Conservation (phyloP, 2,113 vertebrate genomes). For the Merops nubicus region DNA sequence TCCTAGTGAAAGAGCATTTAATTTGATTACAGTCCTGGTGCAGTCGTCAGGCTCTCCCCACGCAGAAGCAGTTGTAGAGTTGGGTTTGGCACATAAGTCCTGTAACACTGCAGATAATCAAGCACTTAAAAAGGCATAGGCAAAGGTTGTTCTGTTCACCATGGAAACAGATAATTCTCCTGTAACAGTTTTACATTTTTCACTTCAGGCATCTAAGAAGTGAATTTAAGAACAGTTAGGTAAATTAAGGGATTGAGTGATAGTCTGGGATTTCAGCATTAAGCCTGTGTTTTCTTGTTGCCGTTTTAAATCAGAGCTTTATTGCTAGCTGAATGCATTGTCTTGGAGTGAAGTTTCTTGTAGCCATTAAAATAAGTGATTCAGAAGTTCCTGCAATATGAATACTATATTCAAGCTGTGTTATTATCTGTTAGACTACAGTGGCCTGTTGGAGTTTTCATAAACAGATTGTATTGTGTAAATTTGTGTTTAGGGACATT, state of each 20-base stretch:
- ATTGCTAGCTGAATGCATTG: slow-evolving; percentile 3
- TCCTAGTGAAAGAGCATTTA: neutral
- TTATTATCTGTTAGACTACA: slow-evolving; percentile 34
- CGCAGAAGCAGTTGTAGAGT: neutral
- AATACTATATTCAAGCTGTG: neutral
- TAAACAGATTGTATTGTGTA: slow-evolving; percentile 59
- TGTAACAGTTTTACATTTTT: slow-evolving; percentile 11
- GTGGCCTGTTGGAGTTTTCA: slow-evolving; percentile 51
- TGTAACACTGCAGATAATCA: neutral
- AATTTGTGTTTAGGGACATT: slow-evolving; percentile 56
- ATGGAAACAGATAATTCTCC: slow-evolving; percentile 47
- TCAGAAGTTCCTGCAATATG: slow-evolving; percentile 35
- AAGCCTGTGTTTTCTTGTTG: slow-evolving; percentile 27
- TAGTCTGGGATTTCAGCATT: slow-evolving; percentile 27
- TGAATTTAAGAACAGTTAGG: slow-evolving; percentile 1
- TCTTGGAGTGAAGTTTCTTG: slow-evolving; percentile 34
- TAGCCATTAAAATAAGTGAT: slow-evolving; percentile 40
- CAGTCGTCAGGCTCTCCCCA: neutral
- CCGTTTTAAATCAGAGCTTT: slow-evolving; percentile 50
- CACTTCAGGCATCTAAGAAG: neutral
- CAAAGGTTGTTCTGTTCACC: slow-evolving; percentile 23
- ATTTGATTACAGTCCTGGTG: slow-evolving; percentile 5
- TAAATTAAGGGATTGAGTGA: slow-evolving; percentile 1
- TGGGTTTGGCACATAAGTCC: neutral
- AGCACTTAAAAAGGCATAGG: slow-evolving; percentile 2